A percentile compares a stretch with the other conserved stretches of the same genome.
Evolutionary conservation across 1,140 invertebrate species (phyloP).

Genomic region (Adelges cooleyi): DNA sequence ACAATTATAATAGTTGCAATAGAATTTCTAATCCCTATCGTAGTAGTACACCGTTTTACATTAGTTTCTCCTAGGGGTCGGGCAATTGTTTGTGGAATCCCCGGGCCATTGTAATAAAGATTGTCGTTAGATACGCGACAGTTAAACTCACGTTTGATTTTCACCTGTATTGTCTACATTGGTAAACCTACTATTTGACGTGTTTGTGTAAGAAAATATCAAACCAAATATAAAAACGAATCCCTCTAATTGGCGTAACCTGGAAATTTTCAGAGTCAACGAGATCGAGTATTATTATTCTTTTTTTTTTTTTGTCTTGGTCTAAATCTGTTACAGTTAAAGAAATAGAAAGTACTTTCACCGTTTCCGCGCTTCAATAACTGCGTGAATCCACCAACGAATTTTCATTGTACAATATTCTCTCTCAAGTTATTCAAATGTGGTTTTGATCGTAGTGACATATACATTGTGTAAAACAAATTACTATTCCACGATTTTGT

Average conservation of each 20-base stretch:
- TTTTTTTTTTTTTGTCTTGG: slow-evolving; percentile 2
- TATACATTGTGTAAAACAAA: no score
- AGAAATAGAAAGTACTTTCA: slow-evolving; percentile 29
- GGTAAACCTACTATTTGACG: background rate
- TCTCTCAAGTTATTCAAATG: background rate
- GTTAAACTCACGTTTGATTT: slow-evolving; percentile 9
- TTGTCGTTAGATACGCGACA: slow-evolving; percentile 17
- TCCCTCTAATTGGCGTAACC: slow-evolving; percentile 27
- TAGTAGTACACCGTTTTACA: background rate
- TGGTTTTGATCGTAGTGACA: no score
- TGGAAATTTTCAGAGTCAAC: slow-evolving; percentile 25
- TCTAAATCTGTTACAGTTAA: slow-evolving; percentile 17
- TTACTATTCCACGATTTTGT: no score
- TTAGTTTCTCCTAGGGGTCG: background rate
- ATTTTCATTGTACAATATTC: slow-evolving; percentile 1
- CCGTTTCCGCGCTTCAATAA: slow-evolving; percentile 27
- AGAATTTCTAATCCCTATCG: background rate
- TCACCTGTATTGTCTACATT: slow-evolving; percentile 15
- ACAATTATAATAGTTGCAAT: background rate
- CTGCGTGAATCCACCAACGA: slow-evolving; percentile 13
- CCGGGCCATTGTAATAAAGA: slow-evolving; percentile 17
- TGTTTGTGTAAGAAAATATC: slow-evolving; percentile 3
- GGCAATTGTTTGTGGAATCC: background rate
- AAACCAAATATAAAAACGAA: slow-evolving; percentile 2
- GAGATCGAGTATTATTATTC: slow-evolving; percentile 24